Conservation (phyloP, 2,888 invertebrate species). For the Parnassius apollo region DNA sequence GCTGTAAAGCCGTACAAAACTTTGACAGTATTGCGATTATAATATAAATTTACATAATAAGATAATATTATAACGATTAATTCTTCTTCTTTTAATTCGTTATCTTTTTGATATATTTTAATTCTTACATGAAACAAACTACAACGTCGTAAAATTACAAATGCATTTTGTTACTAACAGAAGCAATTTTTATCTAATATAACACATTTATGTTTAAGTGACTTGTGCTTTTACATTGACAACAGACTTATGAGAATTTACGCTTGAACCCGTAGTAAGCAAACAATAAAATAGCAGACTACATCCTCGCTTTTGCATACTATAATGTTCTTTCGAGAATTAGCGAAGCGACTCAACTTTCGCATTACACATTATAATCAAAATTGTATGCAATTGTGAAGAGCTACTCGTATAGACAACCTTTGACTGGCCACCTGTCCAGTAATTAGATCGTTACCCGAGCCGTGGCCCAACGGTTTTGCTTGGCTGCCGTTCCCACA, state of each 20-base stretch:
- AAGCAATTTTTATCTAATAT: background rate
- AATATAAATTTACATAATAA: too few species aligned
- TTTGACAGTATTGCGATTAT: too few species aligned
- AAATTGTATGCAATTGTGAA: constrained; percentile 31
- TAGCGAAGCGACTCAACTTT: constrained; percentile 39
- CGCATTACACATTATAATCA: constrained; percentile 40
- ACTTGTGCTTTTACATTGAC: constrained; percentile 7
- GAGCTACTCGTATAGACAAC: constrained; percentile 35
- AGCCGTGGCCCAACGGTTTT: constrained; percentile 49
- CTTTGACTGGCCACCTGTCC: constrained; percentile 56
- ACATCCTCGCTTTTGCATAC: constrained; percentile 21
- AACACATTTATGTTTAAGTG: constrained; percentile 2
- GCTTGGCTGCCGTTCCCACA: constrained; percentile 51
- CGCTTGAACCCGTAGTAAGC: background rate
- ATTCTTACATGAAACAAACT: too few species aligned
- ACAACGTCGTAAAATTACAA: too few species aligned
- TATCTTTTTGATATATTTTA: too few species aligned
- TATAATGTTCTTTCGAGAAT: constrained; percentile 32
- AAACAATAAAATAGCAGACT: constrained; percentile 8
- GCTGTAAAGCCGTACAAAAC: too few species aligned
- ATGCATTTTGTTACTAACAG: too few species aligned
- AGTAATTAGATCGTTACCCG: constrained; percentile 67
- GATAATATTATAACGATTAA: too few species aligned
- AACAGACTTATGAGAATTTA: constrained; percentile 1
- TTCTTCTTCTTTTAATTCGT: too few species aligned